Base-by-base conservation (phyloP, 2,797 vertebrate species). In the Leucoraja ocellata region DNA sequence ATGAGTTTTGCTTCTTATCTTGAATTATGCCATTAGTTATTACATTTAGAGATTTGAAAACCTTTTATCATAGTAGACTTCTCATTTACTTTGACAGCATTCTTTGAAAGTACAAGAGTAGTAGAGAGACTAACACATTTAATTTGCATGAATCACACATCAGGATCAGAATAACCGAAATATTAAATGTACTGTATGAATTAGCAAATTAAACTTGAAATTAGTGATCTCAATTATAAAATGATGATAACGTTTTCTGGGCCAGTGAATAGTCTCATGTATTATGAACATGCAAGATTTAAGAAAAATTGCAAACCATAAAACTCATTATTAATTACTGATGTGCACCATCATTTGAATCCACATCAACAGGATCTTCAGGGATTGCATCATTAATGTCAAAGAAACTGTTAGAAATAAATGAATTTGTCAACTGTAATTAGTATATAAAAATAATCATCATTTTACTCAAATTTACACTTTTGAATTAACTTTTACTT, bases 141-240 rank as follows among this genome's bases (percentile, higher is more conserved):
- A 23, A 68, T 68, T 36, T 16, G 8, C 63, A 63, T 65, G 61
- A 21, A 68, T 68, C 13, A 63, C 4, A 36, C 84, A 21, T 88
- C n/a, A 88, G 2, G 63, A 68, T 88, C 16, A 88, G 61, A 36
- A 65, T 14, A 88, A 63, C 28, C 61, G 1, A 54, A 86, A 65
- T 5, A 32, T 18, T 18, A 68, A 63, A 21, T 18, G 1, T 65
- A 23, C 65, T 8, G 18, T 65, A 88, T 32, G n/a, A n/a, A 88
- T 36, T 3, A 88, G 65, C 65, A 65, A 88, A 88, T 88, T 14
- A 65, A 68, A 28, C 54, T 63, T 86, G 83, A 88, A 84, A 84
- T 3, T 32, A 65, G 46, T 32, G 84, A 63, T n/a, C n/a, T 65
- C 61, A 68, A 65, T 88, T 65, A 88, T 68, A 8, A 14, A 32